Evolutionary conservation across 2,888 invertebrate species (phyloP), one percentile per base, ranked within the genome.

Genomic region (Hemicrepidius hirtus): DNA sequence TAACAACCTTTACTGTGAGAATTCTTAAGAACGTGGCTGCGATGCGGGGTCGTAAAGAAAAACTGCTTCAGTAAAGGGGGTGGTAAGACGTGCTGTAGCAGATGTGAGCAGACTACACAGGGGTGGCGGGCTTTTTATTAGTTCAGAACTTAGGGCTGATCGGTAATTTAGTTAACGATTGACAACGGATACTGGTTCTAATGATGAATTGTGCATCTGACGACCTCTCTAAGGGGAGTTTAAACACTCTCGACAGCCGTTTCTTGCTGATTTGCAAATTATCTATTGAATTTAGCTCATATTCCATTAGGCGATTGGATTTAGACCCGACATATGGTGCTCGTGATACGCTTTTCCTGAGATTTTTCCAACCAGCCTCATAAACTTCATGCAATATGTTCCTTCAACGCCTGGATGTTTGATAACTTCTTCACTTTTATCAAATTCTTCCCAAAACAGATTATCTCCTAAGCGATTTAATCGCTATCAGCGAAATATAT

Each of bases 101-200:
- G 75, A 75, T 75, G 75, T 73, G 75, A 74, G 70, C 62, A 70
- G 68, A 71, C 67, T 68, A 55, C 66, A 55, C 66, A 62, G 59
- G 75, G 72, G 74, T 63, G 49, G 67, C 59, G 57, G 73, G 68
- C 77, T 77, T 77, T 77, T 77, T 77, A 77, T 76, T 77, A 76
- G 77, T 77, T 76, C 75, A 50, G 71, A 76, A 76, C 68, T 73
- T 63, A 64, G 71, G 74, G 71, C 62, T 70, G 75, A 77, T 77
- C 75, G 77, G 77, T 77, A 77, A 77, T 77, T 77, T 76, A 77
- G 76, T 78, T 79, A 79, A 78, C 78, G 79, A 79, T 79, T 79
- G 79, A 79, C 79, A 79, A 79, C 77, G 75, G 77, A 75, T 76
- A 78, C 75, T 70, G 75, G 76, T 73, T 64, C 71, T 77, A 73